A percentile compares a stretch with the other conserved stretches of the same genome.
These are phyloP conservation scores for Perodicticus potto DNA, from an alignment of 2,797 vertebrate genomes.

Conservation along the genomic window DNA sequence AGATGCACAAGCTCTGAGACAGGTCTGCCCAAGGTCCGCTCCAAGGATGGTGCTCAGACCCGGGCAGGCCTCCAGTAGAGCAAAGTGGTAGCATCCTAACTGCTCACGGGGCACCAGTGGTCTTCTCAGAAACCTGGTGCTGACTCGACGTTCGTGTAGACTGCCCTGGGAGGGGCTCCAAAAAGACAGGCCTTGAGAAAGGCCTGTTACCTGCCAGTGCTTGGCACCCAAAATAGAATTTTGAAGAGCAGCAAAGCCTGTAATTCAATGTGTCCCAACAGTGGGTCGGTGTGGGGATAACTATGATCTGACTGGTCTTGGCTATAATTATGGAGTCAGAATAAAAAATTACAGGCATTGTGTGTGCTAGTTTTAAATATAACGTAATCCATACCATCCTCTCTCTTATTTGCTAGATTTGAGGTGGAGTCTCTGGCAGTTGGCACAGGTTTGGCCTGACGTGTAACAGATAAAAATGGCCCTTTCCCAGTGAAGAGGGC, in stretches of 20 bases:
- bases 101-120: background rate
- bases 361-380: constrained; percentile 87
- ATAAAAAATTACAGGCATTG: constrained; percentile 89
- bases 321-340: constrained; percentile 88
- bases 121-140: background rate
- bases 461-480: constrained; percentile 80
- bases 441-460: constrained; percentile 74
- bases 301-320: constrained; percentile 86
- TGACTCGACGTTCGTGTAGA: constrained; percentile 43
- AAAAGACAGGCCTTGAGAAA: constrained; percentile 76
- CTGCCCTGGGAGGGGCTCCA: constrained; percentile 33
- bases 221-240: constrained; percentile 83
- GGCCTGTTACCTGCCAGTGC: constrained; percentile 78
- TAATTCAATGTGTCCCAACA: constrained; percentile 87
- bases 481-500: constrained; percentile 19
- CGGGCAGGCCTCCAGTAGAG: background rate
- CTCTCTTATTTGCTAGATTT: constrained; percentile 89
- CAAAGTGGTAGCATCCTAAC: background rate
- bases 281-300: constrained; percentile 84
- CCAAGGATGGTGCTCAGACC: background rate
- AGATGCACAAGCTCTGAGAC: background rate
- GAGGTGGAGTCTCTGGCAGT: constrained; percentile 78
- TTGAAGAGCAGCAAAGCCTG: constrained; percentile 81
- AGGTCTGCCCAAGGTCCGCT: background rate
- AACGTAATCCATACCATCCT: constrained; percentile 86